Conservation (phyloP, 2,113 vertebrate species). For the Poecile atricapillus region DNA sequence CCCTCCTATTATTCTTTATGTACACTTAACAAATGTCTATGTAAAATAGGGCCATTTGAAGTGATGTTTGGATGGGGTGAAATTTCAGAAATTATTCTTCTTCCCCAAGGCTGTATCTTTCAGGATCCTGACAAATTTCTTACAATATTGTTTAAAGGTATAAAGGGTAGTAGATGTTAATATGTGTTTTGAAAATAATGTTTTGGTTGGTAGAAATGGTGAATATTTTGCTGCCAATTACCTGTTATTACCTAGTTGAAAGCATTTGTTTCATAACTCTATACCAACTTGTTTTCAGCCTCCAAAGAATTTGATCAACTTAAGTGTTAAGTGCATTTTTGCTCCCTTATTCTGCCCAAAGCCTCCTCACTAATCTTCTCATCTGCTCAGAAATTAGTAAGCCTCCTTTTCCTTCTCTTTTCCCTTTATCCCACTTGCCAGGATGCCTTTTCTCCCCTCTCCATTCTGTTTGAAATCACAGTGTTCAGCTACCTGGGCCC, state of each 20-base stretch:
- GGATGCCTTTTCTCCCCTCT: neutral
- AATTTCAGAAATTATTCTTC: neutral
- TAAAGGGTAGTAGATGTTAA: neutral
- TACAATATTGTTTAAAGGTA: neutral
- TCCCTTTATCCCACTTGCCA: neutral
- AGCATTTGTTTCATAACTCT: neutral
- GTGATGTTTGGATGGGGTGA: neutral
- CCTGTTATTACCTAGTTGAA: neutral
- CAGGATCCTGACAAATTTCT: neutral
- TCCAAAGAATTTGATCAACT: neutral
- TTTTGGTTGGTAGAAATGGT: neutral
- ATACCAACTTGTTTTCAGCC: neutral
- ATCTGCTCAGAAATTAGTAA: neutral
- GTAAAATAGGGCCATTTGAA: slow-evolving; percentile 13
- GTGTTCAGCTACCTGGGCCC: neutral
- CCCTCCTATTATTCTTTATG: slow-evolving; percentile 3
- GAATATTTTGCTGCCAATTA: neutral
- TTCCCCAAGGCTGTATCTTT: neutral
- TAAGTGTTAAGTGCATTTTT: neutral
- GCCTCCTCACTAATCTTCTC: neutral
- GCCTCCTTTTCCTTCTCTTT: neutral
- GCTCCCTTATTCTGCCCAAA: neutral
- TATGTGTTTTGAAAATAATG: neutral
- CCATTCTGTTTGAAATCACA: neutral
- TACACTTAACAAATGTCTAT: slow-evolving; percentile 18